These are phyloP conservation scores for Monopis laevigella DNA, from an alignment of 2,888 invertebrate genomes.

Conservation along the genomic window DNA sequence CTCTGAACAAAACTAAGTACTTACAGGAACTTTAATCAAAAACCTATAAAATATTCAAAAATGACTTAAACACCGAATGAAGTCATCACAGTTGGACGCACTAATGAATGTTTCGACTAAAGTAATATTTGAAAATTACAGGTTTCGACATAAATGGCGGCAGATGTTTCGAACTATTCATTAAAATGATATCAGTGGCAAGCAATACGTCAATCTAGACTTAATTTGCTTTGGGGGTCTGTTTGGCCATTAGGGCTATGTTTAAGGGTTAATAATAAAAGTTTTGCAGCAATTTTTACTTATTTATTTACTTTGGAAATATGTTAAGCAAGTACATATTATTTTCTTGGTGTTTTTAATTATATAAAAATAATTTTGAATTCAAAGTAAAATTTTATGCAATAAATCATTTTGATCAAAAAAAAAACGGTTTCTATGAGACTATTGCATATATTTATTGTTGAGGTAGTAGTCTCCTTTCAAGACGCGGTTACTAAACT, in stretches of 20 bases:
- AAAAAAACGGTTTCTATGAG: no score
- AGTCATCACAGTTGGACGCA: conserved; percentile 3
- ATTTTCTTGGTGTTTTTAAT: no score
- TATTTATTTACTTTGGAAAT: not conserved
- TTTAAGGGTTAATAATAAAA: not conserved
- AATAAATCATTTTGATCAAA: no score
- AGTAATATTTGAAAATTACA: conserved; percentile 21
- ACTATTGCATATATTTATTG: no score
- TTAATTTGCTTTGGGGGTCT: conserved; percentile 7
- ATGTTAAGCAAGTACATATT: no score
- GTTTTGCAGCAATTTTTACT: not conserved
- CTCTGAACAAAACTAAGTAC: no score
- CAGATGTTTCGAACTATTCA: conserved; percentile 10
- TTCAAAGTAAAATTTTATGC: no score
- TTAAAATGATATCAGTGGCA: conserved; percentile 10
- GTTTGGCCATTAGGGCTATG: not conserved
- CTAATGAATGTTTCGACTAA: conserved; percentile 11
- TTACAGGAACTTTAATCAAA: no score
- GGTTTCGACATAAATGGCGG: conserved; percentile 4
- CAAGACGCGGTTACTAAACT: no score
- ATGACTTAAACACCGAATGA: not conserved
- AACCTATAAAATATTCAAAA: conserved; percentile 4
- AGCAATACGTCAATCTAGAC: not conserved
- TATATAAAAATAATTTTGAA: no score
- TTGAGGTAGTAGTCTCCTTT: no score